These are phyloP conservation scores for Emydura subglobosa DNA, from an alignment of 2,113 vertebrate species.

Conservation along the genomic window DNA sequence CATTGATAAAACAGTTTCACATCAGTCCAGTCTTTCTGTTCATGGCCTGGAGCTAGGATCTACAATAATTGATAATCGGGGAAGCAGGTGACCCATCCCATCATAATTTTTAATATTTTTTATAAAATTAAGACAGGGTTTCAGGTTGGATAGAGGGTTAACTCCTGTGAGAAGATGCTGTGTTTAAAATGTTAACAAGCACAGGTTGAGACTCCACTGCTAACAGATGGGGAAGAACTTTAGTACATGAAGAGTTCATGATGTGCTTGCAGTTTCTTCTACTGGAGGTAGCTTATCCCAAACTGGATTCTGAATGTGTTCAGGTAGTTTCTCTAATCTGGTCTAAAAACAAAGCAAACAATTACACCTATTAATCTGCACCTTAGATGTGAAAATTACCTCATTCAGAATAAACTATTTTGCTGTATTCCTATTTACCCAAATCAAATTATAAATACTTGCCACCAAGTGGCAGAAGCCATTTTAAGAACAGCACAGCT, in stretches of 20 bases:
- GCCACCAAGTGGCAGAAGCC: conserved; percentile 34
- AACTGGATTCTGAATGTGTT: conserved; percentile 90
- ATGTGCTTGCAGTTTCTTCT: conserved; percentile 67
- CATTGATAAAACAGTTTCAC: background rate
- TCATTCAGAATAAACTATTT: background rate
- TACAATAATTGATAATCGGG: background rate
- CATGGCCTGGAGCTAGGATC: background rate
- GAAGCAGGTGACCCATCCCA: background rate
- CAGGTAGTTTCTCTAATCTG: conserved; percentile 89
- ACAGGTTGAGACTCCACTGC: background rate
- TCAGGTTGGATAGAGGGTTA: background rate
- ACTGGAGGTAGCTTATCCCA: conserved; percentile 81
- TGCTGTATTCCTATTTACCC: background rate
- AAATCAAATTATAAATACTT: background rate
- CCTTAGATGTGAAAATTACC: background rate
- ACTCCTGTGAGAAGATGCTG: background rate
- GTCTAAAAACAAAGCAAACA: conserved; percentile 80
- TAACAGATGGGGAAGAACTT: background rate
- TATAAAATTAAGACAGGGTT: background rate
- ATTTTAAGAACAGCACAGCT: background rate
- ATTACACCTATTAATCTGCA: background rate
- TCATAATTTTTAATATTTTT: background rate
- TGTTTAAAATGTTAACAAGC: background rate
- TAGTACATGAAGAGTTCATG: conserved; percentile 42
- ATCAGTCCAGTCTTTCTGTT: background rate